Conservation (phyloP, 35 echinoderm and acorn worm species). For the Antedon bifida region DNA sequence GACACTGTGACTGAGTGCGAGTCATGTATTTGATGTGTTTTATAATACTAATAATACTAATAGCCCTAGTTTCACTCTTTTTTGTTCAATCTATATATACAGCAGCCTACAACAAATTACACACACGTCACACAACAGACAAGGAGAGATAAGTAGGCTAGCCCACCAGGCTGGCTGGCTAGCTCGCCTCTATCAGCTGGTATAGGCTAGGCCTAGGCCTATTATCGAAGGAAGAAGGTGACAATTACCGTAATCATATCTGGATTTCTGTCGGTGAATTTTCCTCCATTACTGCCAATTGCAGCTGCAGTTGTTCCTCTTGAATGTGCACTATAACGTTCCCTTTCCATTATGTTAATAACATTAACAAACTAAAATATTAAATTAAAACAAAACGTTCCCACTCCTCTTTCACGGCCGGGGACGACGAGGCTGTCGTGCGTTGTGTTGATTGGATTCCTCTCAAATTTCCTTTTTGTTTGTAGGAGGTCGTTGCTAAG, state of each 20-base stretch:
- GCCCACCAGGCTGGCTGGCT: too few species aligned
- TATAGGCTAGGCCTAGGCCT: too few species aligned
- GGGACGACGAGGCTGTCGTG: too few species aligned
- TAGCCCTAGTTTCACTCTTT: too few species aligned
- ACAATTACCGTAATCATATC: slow-evolving; percentile 74
- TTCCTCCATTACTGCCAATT: slow-evolving; percentile 72
- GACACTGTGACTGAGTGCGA: too few species aligned
- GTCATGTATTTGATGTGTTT: too few species aligned
- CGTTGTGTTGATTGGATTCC: neutral
- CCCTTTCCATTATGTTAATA: neutral
- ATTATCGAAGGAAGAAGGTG: neutral
- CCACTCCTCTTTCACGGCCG: neutral
- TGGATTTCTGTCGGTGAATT: slow-evolving; percentile 70
- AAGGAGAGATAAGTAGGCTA: too few species aligned
- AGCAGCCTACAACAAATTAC: too few species aligned
- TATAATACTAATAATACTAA: too few species aligned
- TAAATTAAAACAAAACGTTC: neutral
- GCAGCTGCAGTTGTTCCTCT: neutral
- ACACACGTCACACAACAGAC: too few species aligned
- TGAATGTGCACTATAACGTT: neutral
- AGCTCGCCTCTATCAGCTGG: too few species aligned
- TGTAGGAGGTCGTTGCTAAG: neutral
- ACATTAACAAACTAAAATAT: neutral
- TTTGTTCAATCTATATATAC: too few species aligned
- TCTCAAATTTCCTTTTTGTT: neutral